A percentile compares a stretch with the other conserved stretches of the same genome.
phyloP scores from a whole-genome alignment of 1,140 invertebrate species.

The Dendrolimus punctatus region DNA sequence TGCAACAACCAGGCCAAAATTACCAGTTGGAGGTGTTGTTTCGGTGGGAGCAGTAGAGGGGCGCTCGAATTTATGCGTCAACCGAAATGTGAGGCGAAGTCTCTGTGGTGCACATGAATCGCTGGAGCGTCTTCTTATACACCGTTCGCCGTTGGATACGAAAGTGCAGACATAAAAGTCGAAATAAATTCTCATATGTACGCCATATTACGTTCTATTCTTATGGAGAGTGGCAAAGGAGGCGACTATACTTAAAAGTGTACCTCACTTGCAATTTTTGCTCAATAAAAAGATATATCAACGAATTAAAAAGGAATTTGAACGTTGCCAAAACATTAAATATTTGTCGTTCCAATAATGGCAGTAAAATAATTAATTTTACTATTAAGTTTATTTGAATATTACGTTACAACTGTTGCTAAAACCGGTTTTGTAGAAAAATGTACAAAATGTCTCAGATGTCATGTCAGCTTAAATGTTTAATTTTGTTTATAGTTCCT shows the following conservation, averaged over 20 bases:
- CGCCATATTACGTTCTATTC: constrained; percentile 6
- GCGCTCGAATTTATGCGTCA: constrained; percentile 46
- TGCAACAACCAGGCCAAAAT: constrained; percentile 64
- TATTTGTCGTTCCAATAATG: too few relatives aligned
- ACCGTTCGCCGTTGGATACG: background rate
- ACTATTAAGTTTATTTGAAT: too few relatives aligned
- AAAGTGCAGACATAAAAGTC: constrained; percentile 11
- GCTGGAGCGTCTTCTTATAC: too few relatives aligned
- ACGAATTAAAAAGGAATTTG: background rate
- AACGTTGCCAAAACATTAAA: background rate
- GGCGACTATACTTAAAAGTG: background rate
- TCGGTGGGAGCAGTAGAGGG: constrained; percentile 18
- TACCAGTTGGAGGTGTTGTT: constrained; percentile 60
- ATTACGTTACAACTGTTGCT: too few relatives aligned
- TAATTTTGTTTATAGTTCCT: too few relatives aligned
- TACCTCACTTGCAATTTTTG: background rate
- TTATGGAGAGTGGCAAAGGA: background rate
- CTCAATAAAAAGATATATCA: background rate
- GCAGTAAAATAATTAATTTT: too few relatives aligned
- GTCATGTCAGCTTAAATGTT: too few relatives aligned
- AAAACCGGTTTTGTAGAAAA: too few relatives aligned
- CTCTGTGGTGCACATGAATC: constrained; percentile 23
- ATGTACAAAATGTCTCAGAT: too few relatives aligned
- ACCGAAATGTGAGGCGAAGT: constrained; percentile 41
- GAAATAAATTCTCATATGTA: constrained; percentile 7